Evolutionary conservation across 2,888 invertebrate species (phyloP), one percentile per base, ranked within the genome.

Genomic region (Bhutanitis thaidina): DNA sequence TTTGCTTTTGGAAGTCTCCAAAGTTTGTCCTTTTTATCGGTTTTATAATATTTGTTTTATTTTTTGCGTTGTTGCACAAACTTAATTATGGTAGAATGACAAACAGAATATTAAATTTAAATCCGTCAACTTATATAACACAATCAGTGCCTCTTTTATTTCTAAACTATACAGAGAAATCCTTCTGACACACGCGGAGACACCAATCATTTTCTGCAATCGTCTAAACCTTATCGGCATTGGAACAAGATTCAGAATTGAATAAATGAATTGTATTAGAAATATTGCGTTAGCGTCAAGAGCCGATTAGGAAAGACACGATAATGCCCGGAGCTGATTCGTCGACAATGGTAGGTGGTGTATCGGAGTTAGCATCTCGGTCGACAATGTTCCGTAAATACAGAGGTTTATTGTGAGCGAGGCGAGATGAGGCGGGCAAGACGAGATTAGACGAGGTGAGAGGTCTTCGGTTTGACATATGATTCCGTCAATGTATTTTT

Each of bases 101-200:
- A 79, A 77, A 72, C 71, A 71, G 72, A 71, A 43, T 43, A 38
- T 13, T 61, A 74, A 79, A 73, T 70, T 68, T 72, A 69, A 74
- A 78, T 67, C 72, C 74, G 71, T 72, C 77, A 71, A 71, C 78
- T 80, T 77, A 78, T 77, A 80, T 76, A 80, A 84, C 77, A 76
- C 81, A 85, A 85, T 86, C 85, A 85, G 75, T 75, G 69, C 74
- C 75, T 84, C 77, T 80, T 84, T 81, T 80, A 83, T 80, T 83
- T 80, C 79, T 85, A 80, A 83, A 80, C 75, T 71, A 64, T 74
- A 64, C 74, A 78, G 78, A 83, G 84, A 84, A 86, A 87, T 85
- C 85, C 80, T 75, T 74, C 76, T 78, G 80, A 79, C 81, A 83
- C 80, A 80, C 69, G 71, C 65, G 61, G 64, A 67, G 62, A 60